Evolutionary conservation across 2,888 invertebrate genomes (phyloP).

Genomic region (Metallyticus violacea): DNA sequence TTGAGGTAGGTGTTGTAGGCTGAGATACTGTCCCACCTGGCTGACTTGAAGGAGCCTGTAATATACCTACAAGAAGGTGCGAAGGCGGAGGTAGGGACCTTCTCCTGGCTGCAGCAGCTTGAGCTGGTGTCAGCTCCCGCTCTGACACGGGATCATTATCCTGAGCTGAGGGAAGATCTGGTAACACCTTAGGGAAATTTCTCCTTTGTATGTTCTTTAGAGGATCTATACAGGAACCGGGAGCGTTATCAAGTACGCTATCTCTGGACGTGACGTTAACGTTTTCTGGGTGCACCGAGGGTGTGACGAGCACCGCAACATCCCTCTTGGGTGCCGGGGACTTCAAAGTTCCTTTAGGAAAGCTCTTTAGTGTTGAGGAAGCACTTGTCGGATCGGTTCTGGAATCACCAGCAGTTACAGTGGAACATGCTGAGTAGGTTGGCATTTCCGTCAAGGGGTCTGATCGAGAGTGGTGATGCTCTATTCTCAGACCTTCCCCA

Average conservation of each 20-base stretch:
- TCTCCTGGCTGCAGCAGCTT: slow-evolving; percentile 51
- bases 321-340: slow-evolving; percentile 20
- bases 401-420: background rate
- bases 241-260: slow-evolving; percentile 48
- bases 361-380: background rate
- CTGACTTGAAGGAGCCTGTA: background rate
- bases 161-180: slow-evolving; percentile 56
- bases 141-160: background rate
- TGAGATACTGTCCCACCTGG: slow-evolving; percentile 5
- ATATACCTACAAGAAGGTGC: slow-evolving; percentile 37
- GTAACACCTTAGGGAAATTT: slow-evolving; percentile 82
- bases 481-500: slow-evolving; percentile 43
- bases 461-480: slow-evolving; percentile 64
- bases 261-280: slow-evolving; percentile 75
- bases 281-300: slow-evolving; percentile 46
- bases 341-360: background rate
- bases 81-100: slow-evolving; percentile 61
- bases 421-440: background rate
- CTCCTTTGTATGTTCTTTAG: slow-evolving; percentile 68
- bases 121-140: slow-evolving; percentile 27
- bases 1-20: slow-evolving; percentile 21
- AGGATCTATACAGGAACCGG: slow-evolving; percentile 63
- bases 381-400: background rate
- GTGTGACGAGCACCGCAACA: slow-evolving; percentile 40
- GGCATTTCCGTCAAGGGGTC: slow-evolving; percentile 50